phyloP scores from a whole-genome alignment of 2,113 vertebrate genomes.

The Carassius carassius region DNA sequence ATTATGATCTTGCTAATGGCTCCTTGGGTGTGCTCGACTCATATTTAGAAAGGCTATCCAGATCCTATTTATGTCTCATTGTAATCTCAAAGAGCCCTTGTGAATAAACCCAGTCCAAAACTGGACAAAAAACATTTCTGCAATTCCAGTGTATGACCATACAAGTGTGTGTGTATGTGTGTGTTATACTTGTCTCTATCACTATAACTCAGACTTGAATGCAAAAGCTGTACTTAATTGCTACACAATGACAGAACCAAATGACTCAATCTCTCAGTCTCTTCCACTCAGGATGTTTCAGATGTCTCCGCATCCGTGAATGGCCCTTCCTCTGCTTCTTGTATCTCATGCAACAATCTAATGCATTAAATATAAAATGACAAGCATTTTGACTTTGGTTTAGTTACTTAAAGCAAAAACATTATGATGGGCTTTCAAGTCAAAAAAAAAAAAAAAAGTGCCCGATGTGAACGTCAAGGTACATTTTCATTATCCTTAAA shows the following conservation, averaged over 20 bases:
- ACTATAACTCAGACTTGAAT: neutral
- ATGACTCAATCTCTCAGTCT: neutral
- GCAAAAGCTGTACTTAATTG: neutral
- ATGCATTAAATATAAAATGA: conserved; percentile 37
- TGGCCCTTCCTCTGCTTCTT: neutral
- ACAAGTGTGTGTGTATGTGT: neutral
- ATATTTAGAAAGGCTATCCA: conserved; percentile 30
- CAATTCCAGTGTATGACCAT: neutral
- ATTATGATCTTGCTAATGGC: conserved; percentile 30
- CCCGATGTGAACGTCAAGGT: neutral
- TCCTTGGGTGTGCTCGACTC: conserved; percentile 3
- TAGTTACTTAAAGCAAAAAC: neutral
- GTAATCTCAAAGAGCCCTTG: neutral
- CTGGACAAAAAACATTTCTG: neutral
- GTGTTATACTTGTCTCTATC: neutral
- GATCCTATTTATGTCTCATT: conserved; percentile 1
- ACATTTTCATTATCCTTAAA: neutral
- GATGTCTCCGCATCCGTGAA: neutral
- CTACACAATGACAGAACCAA: neutral
- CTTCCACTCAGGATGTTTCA: neutral
- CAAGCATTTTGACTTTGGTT: conserved; percentile 1
- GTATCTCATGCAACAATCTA: neutral
- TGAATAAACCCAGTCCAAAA: neutral
- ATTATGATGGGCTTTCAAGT: conserved; percentile 2
- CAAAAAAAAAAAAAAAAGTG: neutral